A percentile compares a stretch with the other conserved stretches of the same genome.
These are phyloP conservation scores for Ascaphus truei DNA, from an alignment of 2,113 vertebrate genomes.

Conservation along the genomic window DNA sequence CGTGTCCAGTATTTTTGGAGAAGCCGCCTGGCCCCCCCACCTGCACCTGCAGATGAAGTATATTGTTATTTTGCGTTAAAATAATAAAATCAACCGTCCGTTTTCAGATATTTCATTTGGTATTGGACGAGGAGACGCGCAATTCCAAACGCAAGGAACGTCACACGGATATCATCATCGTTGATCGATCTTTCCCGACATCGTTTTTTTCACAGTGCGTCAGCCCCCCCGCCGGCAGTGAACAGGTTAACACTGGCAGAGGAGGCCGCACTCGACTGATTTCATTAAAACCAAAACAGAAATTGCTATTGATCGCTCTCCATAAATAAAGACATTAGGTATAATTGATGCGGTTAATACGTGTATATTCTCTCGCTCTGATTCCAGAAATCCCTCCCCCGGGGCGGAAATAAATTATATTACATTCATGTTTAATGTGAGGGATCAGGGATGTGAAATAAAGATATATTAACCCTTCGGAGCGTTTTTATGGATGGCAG, in stretches of 20 bases:
- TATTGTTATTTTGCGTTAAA: no score
- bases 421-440: not conserved
- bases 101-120: no score
- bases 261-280: not conserved
- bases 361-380: not conserved
- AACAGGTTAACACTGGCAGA: not conserved
- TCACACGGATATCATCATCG: no score
- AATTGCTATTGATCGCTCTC: conserved; percentile 21
- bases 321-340: conserved; percentile 28
- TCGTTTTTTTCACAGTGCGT: no score
- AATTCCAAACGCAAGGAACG: no score
- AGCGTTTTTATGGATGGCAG: not conserved
- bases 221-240: not conserved
- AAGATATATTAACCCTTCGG: not conserved
- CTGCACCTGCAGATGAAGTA: no score
- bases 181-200: no score
- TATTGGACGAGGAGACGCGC: no score
- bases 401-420: not conserved
- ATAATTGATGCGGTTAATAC: conserved; percentile 19
- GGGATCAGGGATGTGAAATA: not conserved
- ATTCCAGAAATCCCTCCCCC: not conserved
- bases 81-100: no score
- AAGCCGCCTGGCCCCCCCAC: no score
- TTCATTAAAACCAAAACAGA: conserved; percentile 19
- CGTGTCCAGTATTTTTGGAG: no score